Evolutionary conservation across 30 jellyfish, hydroid and myxozoan genomes (phyloP).

Genomic region (Turritopsis rubra): DNA sequence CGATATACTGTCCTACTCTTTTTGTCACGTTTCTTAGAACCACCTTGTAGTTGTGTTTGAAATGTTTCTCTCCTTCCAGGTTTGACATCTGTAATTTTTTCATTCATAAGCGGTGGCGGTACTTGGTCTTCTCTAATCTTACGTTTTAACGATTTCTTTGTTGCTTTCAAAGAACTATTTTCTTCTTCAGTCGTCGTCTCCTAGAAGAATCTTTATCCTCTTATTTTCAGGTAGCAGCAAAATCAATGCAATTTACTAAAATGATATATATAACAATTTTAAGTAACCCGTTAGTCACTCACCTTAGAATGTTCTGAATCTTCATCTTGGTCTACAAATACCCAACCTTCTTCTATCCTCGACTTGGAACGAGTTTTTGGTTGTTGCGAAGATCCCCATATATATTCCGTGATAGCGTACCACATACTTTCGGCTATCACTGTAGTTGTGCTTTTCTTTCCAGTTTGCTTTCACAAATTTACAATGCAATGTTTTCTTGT

Average conservation of each 20-base stretch:
- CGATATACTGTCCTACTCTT: background rate
- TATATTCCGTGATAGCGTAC: conserved; percentile 28
- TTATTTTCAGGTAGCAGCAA: too few species aligned
- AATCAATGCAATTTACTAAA: too few species aligned
- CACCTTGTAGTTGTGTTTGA: background rate
- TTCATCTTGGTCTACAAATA: background rate
- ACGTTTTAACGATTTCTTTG: background rate
- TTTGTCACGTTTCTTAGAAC: background rate
- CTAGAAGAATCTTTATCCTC: background rate
- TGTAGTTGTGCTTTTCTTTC: background rate
- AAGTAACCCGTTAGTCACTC: too few species aligned
- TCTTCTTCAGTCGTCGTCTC: background rate
- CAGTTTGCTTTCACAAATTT: background rate
- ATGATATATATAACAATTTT: too few species aligned
- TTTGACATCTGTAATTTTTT: background rate
- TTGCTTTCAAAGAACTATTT: background rate
- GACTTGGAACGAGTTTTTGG: conserved; percentile 20
- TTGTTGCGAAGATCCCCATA: conserved; percentile 4
- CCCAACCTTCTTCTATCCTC: conserved; percentile 24
- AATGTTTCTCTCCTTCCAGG: background rate
- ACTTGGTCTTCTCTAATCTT: background rate
- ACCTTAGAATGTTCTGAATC: background rate
- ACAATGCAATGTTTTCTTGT: conserved; percentile 16
- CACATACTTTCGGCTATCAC: conserved; percentile 8
- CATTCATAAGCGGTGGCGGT: background rate